A percentile compares a stretch with the other conserved stretches of the same genome.
These are phyloP conservation scores for Caranx melampygus DNA, from an alignment of 2,113 vertebrate species.

Conservation along the genomic window DNA sequence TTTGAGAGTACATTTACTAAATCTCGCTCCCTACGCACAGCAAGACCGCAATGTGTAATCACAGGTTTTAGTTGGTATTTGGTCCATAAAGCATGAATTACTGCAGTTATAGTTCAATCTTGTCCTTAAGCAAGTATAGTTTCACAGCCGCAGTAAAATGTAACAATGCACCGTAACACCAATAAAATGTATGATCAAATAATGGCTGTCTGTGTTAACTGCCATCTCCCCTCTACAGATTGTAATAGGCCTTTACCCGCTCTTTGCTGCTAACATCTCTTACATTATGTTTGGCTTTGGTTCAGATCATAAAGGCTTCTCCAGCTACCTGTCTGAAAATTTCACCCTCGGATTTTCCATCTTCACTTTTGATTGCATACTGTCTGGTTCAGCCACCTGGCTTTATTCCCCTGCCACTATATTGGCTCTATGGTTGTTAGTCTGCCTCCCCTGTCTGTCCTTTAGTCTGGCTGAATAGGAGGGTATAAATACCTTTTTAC, in stretches of 20 bases:
- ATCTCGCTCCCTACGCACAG: constrained; percentile 1
- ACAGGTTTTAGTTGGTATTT: constrained; percentile 25
- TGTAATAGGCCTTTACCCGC: constrained; percentile 20
- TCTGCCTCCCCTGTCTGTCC: constrained; percentile 50
- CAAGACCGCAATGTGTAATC: constrained; percentile 26
- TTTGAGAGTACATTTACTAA: constrained; percentile 1
- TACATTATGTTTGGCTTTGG: constrained; percentile 40
- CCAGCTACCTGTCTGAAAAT: constrained; percentile 30
- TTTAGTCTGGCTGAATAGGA: constrained; percentile 33
- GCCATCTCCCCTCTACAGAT: constrained; percentile 8
- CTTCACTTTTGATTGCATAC: constrained; percentile 50
- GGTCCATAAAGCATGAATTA: constrained; percentile 23
- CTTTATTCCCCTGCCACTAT: constrained; percentile 37
- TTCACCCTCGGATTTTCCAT: constrained; percentile 39
- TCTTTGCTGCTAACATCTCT: constrained; percentile 37
- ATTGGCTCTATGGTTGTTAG: constrained; percentile 48
- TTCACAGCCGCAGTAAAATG: constrained; percentile 15
- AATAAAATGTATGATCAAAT: constrained; percentile 14
- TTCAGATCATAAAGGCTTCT: constrained; percentile 46
- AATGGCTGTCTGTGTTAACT: neutral
- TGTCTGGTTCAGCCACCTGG: constrained; percentile 46
- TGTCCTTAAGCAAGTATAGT: constrained; percentile 3
- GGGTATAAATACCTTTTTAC: constrained; percentile 75
- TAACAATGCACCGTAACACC: neutral
- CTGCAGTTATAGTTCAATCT: constrained; percentile 18